Conservation (phyloP, 2,888 invertebrate species). For the Halocaridina rubra region DNA sequence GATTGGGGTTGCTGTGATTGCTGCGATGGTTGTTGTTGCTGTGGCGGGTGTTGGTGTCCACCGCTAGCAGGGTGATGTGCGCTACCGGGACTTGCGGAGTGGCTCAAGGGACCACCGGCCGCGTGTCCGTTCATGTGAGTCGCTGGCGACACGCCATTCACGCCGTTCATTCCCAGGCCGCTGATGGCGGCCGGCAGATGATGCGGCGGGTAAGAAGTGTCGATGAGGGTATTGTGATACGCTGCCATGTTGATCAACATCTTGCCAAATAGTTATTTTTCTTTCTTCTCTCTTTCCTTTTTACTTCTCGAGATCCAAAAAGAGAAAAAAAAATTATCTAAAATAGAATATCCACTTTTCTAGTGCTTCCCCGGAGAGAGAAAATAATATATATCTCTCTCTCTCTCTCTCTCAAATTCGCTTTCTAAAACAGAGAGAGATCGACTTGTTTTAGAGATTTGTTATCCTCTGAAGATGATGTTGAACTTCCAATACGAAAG, state of each 20-base stretch:
- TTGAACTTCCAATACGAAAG: too few species aligned
- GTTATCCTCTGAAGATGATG: too few species aligned
- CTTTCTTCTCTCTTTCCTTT: too few species aligned
- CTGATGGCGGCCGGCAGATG: constrained; percentile 54
- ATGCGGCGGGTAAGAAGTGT: constrained; percentile 60
- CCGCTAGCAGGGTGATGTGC: constrained; percentile 39
- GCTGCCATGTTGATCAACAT: constrained; percentile 64
- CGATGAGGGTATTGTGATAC: constrained; percentile 63
- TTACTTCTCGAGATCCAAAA: too few species aligned
- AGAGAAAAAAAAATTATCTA: too few species aligned
- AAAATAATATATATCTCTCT: too few species aligned
- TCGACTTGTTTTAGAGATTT: too few species aligned
- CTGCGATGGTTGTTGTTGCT: constrained; percentile 38
- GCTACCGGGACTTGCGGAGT: constrained; percentile 48
- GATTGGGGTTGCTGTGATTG: constrained; percentile 39
- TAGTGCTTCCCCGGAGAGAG: too few species aligned
- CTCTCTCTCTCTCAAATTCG: too few species aligned
- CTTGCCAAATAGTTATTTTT: too few species aligned
- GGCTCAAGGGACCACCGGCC: constrained; percentile 56
- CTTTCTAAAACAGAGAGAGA: too few species aligned
- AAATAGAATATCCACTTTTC: too few species aligned
- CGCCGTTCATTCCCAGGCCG: constrained; percentile 56
- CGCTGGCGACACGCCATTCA: constrained; percentile 54
- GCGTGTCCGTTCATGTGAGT: constrained; percentile 63
- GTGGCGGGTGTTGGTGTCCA: constrained; percentile 36